Percentiles rank a stretch among this genome's conserved stretches.
Conservation (phyloP, 2,888 invertebrate genomes). For the Lasioglossum villosulum region DNA sequence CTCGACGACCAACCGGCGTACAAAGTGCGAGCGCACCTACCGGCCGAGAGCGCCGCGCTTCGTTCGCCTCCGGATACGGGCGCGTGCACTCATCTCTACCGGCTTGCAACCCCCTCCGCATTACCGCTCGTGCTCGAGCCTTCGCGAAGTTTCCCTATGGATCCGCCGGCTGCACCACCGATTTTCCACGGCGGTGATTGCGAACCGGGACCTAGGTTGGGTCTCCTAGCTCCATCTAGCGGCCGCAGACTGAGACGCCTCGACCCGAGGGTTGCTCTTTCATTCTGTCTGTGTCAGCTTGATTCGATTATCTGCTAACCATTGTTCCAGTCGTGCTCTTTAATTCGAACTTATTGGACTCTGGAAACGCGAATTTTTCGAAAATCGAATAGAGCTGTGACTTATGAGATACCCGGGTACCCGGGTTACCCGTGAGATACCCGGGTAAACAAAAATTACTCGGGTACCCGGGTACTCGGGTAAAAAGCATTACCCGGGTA, state of each 20-base stretch:
- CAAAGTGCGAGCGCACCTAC: constrained; percentile 65
- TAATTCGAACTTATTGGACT: neutral
- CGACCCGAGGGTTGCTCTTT: constrained; percentile 26
- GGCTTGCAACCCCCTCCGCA: constrained; percentile 69
- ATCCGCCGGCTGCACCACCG: constrained; percentile 56
- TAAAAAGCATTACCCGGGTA: too few species aligned
- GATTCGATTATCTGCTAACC: constrained; percentile 30
- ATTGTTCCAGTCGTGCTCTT: neutral
- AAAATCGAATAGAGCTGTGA: neutral
- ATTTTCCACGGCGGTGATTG: constrained; percentile 63
- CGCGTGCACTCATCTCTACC: constrained; percentile 63
- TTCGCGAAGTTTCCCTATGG: constrained; percentile 67
- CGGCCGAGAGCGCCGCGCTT: constrained; percentile 74
- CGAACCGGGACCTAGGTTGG: constrained; percentile 28
- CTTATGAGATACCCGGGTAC: too few species aligned
- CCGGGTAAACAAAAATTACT: too few species aligned
- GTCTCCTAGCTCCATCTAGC: constrained; percentile 56
- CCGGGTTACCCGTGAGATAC: too few species aligned
- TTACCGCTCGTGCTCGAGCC: constrained; percentile 65
- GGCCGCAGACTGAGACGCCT: constrained; percentile 35
- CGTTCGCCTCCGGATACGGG: constrained; percentile 55
- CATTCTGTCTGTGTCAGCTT: constrained; percentile 31
- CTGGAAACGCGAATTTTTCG: neutral
- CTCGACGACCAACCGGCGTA: constrained; percentile 55
- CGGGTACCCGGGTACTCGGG: too few species aligned